phyloP scores from a whole-genome alignment of 1,140 invertebrate species.

The Batillaria attramentaria region DNA sequence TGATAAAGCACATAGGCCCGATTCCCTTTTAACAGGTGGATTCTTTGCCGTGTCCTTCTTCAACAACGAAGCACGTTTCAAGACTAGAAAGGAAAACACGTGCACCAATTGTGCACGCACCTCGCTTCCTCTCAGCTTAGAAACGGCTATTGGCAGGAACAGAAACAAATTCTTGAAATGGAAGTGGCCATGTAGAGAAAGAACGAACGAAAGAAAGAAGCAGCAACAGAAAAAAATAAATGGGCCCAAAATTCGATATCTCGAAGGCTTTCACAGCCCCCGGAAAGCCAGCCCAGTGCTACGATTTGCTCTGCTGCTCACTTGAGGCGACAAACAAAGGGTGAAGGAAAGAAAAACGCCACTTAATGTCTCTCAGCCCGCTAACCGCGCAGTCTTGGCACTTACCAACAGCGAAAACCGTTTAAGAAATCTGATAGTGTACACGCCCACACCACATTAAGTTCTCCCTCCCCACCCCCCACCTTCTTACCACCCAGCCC shows the following conservation, averaged over 20 bases:
- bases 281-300: slow-evolving; percentile 11
- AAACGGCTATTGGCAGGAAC: slow-evolving; percentile 25
- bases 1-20: too few species aligned
- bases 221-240: background rate
- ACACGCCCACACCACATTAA: background rate
- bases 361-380: slow-evolving; percentile 16
- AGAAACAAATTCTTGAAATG: slow-evolving; percentile 20
- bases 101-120: background rate
- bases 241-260: slow-evolving; percentile 8
- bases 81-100: background rate
- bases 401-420: slow-evolving; percentile 25
- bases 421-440: slow-evolving; percentile 28
- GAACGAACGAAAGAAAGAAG: slow-evolving; percentile 7
- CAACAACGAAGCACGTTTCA: slow-evolving; percentile 1
- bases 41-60: too few species aligned
- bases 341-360: slow-evolving; percentile 13
- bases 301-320: slow-evolving; percentile 31
- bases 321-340: slow-evolving; percentile 24
- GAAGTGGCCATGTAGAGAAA: too few species aligned
- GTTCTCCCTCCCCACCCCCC: background rate
- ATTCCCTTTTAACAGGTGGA: too few species aligned
- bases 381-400: slow-evolving; percentile 22
- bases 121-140: background rate
- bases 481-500: too few species aligned
- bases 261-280: slow-evolving; percentile 13